Conservation (phyloP, 2,797 vertebrate species). For the Miichthys miiuy region DNA sequence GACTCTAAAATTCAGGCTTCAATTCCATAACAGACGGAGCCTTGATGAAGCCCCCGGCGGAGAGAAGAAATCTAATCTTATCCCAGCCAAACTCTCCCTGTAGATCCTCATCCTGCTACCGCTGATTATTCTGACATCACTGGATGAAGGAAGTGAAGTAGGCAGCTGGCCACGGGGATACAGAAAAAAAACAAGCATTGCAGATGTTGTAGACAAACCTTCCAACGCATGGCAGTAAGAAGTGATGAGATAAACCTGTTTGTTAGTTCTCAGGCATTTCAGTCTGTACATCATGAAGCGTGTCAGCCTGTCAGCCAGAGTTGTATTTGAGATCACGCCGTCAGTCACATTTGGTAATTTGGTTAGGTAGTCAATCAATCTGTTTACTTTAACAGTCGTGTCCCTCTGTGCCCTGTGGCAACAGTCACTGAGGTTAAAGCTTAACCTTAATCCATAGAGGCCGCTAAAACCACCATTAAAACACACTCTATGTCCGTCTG, state of each 20-base stretch:
- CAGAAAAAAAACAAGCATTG: constrained; percentile 19
- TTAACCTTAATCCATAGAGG: constrained; percentile 53
- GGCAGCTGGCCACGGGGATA: constrained; percentile 37
- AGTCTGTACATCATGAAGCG: constrained; percentile 3
- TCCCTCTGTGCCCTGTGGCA: constrained; percentile 23
- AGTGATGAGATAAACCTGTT: constrained; percentile 27
- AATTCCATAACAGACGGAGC: constrained; percentile 27
- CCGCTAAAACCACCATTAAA: constrained; percentile 41
- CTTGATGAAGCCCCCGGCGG: constrained; percentile 24
- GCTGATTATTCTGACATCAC: constrained; percentile 50
- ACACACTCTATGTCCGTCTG: constrained; percentile 16
- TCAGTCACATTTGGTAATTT: constrained; percentile 28
- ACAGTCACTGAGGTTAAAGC: constrained; percentile 23
- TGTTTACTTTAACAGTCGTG: constrained; percentile 25
- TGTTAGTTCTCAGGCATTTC: constrained; percentile 21
- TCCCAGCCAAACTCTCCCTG: constrained; percentile 46
- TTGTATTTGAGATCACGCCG: constrained; percentile 19
- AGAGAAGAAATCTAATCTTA: constrained; percentile 41
- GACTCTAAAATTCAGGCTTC: constrained; percentile 26
- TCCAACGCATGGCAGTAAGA: constrained; percentile 29
- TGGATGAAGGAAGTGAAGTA: constrained; percentile 29
- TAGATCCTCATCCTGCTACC: constrained; percentile 33
- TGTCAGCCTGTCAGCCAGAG: constrained; percentile 8
- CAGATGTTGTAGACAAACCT: constrained; percentile 36
- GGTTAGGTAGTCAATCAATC: constrained; percentile 19